These are phyloP conservation scores for Alosa alosa DNA, from an alignment of 2,113 vertebrate species.

Conservation along the genomic window DNA sequence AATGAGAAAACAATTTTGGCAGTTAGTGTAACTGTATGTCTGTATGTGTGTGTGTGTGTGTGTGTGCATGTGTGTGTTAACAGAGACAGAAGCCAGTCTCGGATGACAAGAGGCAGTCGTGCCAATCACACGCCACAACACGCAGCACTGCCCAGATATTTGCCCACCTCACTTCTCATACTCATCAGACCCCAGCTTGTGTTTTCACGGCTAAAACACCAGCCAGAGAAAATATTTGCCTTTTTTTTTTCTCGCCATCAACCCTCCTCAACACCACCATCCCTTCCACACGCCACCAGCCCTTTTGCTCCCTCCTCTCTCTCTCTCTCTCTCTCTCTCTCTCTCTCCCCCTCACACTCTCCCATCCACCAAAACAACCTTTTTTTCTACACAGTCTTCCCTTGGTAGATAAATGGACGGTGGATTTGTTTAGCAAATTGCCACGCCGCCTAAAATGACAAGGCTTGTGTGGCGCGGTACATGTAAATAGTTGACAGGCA, in stretches of 20 bases:
- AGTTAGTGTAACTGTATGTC: slow-evolving; percentile 48
- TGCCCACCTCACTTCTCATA: slow-evolving; percentile 70
- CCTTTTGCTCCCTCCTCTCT: background rate
- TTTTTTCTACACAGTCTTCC: slow-evolving; percentile 31
- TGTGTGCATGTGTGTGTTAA: background rate
- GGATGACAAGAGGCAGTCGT: background rate
- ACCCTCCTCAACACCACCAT: background rate
- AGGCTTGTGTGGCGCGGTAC: slow-evolving; percentile 63
- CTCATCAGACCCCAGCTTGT: slow-evolving; percentile 67
- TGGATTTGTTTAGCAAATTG: slow-evolving; percentile 74
- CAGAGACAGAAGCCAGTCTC: background rate
- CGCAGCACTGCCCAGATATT: slow-evolving; percentile 32
- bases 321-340: background rate
- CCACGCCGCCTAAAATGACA: slow-evolving; percentile 62
- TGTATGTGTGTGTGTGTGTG: slow-evolving; percentile 47
- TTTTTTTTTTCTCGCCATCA: slow-evolving; percentile 25
- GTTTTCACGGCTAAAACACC: slow-evolving; percentile 63
- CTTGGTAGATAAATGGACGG: slow-evolving; percentile 63
- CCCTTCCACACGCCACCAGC: background rate
- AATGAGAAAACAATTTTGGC: slow-evolving; percentile 28
- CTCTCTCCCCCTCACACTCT: background rate
- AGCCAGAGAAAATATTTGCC: slow-evolving; percentile 74
- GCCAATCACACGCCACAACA: background rate
- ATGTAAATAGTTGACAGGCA: slow-evolving; percentile 63
- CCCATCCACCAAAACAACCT: background rate